Percentiles rank a stretch among this genome's conserved stretches.
These are phyloP conservation scores for Aegithalos caudatus DNA, from an alignment of 2,113 vertebrate genomes.

Conservation along the genomic window DNA sequence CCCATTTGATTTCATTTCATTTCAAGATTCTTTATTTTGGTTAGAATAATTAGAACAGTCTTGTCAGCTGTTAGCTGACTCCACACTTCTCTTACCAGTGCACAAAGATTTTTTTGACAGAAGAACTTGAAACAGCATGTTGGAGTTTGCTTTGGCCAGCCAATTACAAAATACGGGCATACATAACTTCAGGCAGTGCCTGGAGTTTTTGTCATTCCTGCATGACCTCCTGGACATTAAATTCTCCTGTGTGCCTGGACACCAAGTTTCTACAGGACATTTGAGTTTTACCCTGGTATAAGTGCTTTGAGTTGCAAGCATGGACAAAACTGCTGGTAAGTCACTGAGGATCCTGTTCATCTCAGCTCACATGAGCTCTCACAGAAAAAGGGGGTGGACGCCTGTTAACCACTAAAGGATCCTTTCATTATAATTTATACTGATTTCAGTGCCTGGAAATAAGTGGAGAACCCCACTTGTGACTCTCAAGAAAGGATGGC, in stretches of 20 bases:
- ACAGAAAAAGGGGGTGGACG: background rate
- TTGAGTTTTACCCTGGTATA: background rate
- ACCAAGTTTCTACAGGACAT: background rate
- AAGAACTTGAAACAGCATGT: background rate
- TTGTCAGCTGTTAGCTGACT: background rate
- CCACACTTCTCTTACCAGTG: background rate
- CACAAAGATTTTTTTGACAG: background rate
- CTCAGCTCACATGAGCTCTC: background rate
- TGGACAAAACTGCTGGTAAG: background rate
- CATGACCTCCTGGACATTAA: background rate
- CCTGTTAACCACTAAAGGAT: background rate
- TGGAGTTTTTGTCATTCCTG: background rate
- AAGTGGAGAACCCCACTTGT: background rate
- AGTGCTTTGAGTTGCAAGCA: background rate
- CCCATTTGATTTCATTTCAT: background rate
- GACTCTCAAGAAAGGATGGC: background rate
- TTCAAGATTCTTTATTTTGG: background rate
- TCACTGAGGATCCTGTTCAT: background rate
- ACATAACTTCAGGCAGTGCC: background rate
- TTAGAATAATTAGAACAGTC: background rate
- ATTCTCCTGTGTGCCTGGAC: background rate
- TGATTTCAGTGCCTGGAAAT: background rate
- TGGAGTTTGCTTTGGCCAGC: background rate
- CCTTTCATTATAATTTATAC: background rate
- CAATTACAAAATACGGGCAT: accelerated